Conservation (phyloP, 2,888 invertebrate species). For the Apocheima hispidaria region DNA sequence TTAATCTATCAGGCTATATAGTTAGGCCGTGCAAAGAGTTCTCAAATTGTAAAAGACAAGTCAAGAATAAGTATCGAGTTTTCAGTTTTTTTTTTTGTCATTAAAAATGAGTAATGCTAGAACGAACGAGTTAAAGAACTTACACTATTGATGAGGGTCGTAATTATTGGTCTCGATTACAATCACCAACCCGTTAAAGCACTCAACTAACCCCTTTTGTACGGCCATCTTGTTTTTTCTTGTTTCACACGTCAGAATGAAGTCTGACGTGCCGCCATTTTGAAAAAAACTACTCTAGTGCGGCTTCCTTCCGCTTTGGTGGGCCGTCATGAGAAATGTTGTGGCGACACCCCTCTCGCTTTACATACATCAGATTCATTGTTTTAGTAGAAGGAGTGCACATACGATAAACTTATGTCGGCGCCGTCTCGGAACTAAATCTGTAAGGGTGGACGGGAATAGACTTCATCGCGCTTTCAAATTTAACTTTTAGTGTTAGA, state of each 20-base stretch:
- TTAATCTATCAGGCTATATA: background rate
- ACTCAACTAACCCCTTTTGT: slow-evolving; percentile 65
- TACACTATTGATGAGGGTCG: slow-evolving; percentile 8
- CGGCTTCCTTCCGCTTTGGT: slow-evolving; percentile 84
- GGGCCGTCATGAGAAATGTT: slow-evolving; percentile 82
- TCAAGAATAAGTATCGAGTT: background rate
- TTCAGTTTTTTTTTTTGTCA: background rate
- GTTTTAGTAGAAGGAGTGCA: slow-evolving; percentile 76
- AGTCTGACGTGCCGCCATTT: slow-evolving; percentile 83
- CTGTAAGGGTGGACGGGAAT: slow-evolving; percentile 55
- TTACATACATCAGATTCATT: slow-evolving; percentile 83
- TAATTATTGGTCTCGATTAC: slow-evolving; percentile 42
- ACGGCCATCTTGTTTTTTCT: slow-evolving; percentile 79
- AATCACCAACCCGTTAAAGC: slow-evolving; percentile 52
- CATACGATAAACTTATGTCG: slow-evolving; percentile 79
- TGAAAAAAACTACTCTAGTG: slow-evolving; percentile 80
- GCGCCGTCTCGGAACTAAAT: slow-evolving; percentile 66
- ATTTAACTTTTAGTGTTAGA: slow-evolving; percentile 42
- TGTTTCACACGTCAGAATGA: slow-evolving; percentile 74
- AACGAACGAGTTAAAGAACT: background rate
- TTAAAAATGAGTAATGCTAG: background rate
- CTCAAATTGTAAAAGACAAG: no score
- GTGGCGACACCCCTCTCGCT: slow-evolving; percentile 80
- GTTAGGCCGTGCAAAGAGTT: background rate
- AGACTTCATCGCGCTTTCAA: slow-evolving; percentile 52